Base-by-base conservation (phyloP, 2,888 invertebrate genomes). In the Lysandra coridon region DNA sequence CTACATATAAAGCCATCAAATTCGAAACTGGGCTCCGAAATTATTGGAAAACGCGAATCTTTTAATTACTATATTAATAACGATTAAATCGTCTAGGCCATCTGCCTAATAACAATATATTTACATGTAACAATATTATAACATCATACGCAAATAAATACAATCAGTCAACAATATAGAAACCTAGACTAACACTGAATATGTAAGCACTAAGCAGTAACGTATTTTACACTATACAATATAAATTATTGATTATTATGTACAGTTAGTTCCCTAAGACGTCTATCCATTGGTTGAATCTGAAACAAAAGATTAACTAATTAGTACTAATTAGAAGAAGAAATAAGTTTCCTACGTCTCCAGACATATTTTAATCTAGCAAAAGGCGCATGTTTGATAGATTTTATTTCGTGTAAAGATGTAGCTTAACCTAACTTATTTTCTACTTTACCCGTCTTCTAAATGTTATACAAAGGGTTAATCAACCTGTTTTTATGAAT, bases 11-110 rank as follows among this genome's bases (percentile, higher is more conserved):
- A 49, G 49, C 80, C 80, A 73, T 81, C 80, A 86, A 86, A 87
- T 90, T 90, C 90, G 90, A 92, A 92, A 91, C 85, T 84, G 92
- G 92, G 92, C 92, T 92, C 92, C 89, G 85, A 82, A 86, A 88
- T 90, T 85, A 86, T 83, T 85, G 84, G 84, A 85, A 86, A 85
- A 88, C 87, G 88, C 88, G 86, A 85, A 81, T 87, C 64, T 23
- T 30, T 49, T 23, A 12, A 12, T 49, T 49, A 30, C 23, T n/a
- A 73, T 44, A 74, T 7, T 23, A 12, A 30, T 30, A 75, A 75
- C 75, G 23, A 75, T 75, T 30, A 4, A 4, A 75, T 49, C 75
- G 44, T 7, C 12, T 49, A 49, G 49, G 5, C 30, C 74, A n/a
- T 49, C 2, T 30, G 74, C 74, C 74, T n/a, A 44, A 12, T 49